These are phyloP conservation scores for Oasisia sp. DNA, from an alignment of 2,888 invertebrate species.

Conservation along the genomic window DNA sequence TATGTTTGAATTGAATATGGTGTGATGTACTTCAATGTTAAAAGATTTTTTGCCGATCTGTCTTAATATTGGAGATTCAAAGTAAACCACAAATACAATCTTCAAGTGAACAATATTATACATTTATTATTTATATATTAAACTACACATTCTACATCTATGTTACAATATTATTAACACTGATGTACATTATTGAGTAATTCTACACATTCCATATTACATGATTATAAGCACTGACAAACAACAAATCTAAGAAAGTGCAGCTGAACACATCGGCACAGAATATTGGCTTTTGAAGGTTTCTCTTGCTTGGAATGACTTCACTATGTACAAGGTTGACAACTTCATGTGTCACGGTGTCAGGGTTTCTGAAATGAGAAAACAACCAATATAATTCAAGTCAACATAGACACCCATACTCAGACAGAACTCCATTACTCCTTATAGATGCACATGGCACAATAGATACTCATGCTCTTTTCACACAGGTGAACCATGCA, in stretches of 20 bases:
- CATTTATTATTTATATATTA: neutral
- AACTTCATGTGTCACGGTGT: neutral
- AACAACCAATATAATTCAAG: neutral
- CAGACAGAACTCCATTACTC: too few species aligned
- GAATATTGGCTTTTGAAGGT: neutral
- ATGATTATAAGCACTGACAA: neutral
- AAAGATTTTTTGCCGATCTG: too few species aligned
- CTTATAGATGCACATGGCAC: too few species aligned
- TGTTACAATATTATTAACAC: conserved; percentile 2
- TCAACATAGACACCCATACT: too few species aligned
- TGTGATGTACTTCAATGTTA: too few species aligned
- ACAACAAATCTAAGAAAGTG: neutral
- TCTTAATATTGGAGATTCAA: too few species aligned
- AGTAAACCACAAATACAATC: neutral
- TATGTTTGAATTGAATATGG: too few species aligned
- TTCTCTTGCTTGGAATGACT: neutral
- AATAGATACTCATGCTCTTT: too few species aligned
- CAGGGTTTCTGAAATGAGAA: neutral
- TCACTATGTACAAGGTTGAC: conserved; percentile 4
- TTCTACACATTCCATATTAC: neutral
- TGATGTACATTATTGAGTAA: neutral
- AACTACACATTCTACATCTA: conserved; percentile 13
- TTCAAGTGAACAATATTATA: neutral
- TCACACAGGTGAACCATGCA: too few species aligned
- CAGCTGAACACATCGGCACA: conserved; percentile 11